These are phyloP conservation scores for Hydrolagus colliei DNA, from an alignment of 2,797 vertebrate genomes.

Conservation along the genomic window DNA sequence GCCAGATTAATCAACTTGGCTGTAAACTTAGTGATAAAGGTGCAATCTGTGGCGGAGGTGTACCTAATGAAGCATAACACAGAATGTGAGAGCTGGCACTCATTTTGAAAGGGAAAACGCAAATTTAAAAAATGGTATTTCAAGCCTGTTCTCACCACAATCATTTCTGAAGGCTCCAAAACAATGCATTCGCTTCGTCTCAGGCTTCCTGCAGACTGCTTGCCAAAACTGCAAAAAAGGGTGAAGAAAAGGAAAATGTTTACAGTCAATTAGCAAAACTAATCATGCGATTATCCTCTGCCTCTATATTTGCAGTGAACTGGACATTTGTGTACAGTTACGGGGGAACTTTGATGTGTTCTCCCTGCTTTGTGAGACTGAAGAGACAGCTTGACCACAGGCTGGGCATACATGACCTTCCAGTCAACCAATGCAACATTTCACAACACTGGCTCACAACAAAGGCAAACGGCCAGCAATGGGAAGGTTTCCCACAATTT, in stretches of 20 bases:
- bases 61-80: slow-evolving; percentile 45
- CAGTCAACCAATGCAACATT: neutral
- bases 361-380: neutral
- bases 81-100: slow-evolving; percentile 29
- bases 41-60: slow-evolving; percentile 45
- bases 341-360: no score
- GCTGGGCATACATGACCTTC: neutral
- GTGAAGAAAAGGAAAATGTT: slow-evolving; percentile 26
- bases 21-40: neutral
- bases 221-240: slow-evolving; percentile 76
- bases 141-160: slow-evolving; percentile 76
- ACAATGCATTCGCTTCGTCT: slow-evolving; percentile 89
- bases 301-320: neutral
- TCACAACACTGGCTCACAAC: neutral
- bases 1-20: no score
- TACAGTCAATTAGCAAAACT: neutral
- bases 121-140: slow-evolving; percentile 2
- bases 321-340: no score
- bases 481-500: neutral
- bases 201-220: slow-evolving; percentile 77
- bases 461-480: neutral
- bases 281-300: neutral
- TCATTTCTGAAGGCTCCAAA: slow-evolving; percentile 94
- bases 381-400: no score
- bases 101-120: no score